Percentiles rank a stretch among this genome's conserved stretches.
phyloP scores from a whole-genome alignment of 2,888 invertebrate species.

The Trachelus stipa region DNA sequence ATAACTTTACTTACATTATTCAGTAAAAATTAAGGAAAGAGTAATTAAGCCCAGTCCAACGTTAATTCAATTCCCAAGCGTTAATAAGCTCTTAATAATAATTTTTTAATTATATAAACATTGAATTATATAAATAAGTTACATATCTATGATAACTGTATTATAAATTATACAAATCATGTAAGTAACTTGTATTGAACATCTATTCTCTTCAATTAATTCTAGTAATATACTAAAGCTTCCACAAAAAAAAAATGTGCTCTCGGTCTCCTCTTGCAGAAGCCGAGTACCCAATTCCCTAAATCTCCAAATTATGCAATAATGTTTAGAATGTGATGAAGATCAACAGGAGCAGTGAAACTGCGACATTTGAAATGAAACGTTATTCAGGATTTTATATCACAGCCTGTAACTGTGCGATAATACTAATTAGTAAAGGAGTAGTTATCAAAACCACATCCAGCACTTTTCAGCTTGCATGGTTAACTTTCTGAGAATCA shows the following conservation, averaged over 20 bases:
- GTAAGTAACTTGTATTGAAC: slow-evolving; percentile 57
- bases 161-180: slow-evolving; percentile 44
- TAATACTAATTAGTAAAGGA: slow-evolving; percentile 33
- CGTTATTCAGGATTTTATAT: too few relatives aligned
- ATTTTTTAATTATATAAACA: too few relatives aligned
- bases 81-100: too few relatives aligned
- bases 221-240: too few relatives aligned
- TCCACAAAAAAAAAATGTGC: too few relatives aligned
- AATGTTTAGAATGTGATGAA: too few relatives aligned
- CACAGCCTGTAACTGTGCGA: too few relatives aligned
- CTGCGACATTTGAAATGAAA: too few relatives aligned
- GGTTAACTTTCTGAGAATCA: neutral
- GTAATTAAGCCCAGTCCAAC: slow-evolving; percentile 30
- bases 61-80: slow-evolving; percentile 8
- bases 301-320: too few relatives aligned
- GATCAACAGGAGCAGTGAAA: too few relatives aligned
- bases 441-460: slow-evolving; percentile 44
- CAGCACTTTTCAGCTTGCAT: slow-evolving; percentile 19
- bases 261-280: too few relatives aligned
- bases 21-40: slow-evolving; percentile 27
- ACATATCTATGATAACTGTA: slow-evolving; percentile 66
- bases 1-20: neutral
- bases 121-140: slow-evolving; percentile 49
- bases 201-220: slow-evolving; percentile 20
- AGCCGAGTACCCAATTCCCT: too few relatives aligned